Evolutionary conservation across 1,140 invertebrate genomes (phyloP).

Genomic region (Meloidogyne chitwoodi): DNA sequence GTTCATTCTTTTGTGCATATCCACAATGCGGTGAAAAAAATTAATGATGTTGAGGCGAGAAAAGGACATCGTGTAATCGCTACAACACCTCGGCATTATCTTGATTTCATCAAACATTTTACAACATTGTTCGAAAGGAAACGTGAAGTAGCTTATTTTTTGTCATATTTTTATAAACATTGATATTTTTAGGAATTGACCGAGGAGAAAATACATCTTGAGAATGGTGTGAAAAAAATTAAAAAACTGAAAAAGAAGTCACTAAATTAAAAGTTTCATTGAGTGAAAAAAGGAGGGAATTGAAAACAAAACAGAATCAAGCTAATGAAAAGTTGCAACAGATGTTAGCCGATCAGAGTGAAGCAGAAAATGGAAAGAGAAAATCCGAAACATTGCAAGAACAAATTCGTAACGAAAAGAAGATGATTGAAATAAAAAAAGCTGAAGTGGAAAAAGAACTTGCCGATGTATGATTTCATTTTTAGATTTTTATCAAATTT

Average conservation of each 20-base stretch:
- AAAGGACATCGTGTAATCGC: conserved; percentile 85
- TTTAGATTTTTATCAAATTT: background rate
- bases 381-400: conserved; percentile 94
- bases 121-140: conserved; percentile 95
- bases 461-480: conserved; percentile 67
- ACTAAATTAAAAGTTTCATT: conserved; percentile 98
- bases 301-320: conserved; percentile 96
- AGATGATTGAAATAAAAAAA: conserved; percentile 85
- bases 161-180: background rate
- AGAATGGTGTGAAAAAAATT: conserved; percentile 96
- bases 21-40: conserved; percentile 87
- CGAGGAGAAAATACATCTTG: conserved; percentile 96
- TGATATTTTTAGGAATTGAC: conserved; percentile 67
- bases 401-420: conserved; percentile 72
- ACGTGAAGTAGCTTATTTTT: conserved; percentile 66
- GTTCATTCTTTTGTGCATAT: conserved; percentile 97
- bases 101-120: conserved; percentile 99
- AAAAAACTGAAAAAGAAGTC: conserved; percentile 97
- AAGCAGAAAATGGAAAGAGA: conserved; percentile 97
- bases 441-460: conserved; percentile 88
- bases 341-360: conserved; percentile 93
- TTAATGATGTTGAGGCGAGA: conserved; percentile 74
- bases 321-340: conserved; percentile 96
- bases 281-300: conserved; percentile 87
- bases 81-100: conserved; percentile 92